These are phyloP conservation scores for Nettapus auritus DNA, from an alignment of 2,113 vertebrate species.

Conservation along the genomic window DNA sequence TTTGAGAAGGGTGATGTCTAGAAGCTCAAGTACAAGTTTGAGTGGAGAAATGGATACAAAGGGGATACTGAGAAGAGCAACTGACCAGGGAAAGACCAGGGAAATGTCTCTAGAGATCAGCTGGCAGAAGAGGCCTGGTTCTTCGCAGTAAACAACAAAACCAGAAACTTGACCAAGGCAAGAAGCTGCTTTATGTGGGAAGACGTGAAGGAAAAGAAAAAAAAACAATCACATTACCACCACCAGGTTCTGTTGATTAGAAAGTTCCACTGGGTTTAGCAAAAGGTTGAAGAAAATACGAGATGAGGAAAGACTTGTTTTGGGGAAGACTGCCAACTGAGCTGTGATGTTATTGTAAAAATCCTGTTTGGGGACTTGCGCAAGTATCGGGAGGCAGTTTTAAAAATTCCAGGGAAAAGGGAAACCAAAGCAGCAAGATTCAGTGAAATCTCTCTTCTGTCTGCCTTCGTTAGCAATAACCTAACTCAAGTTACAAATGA, in stretches of 20 bases:
- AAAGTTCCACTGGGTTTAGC: constrained; percentile 1
- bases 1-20: not conserved
- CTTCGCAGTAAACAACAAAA: not conserved
- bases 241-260: not conserved
- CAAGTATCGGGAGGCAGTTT: constrained; percentile 6
- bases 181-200: not conserved
- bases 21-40: not conserved
- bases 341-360: constrained; percentile 33
- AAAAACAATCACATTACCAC: not conserved
- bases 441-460: not conserved
- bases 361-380: not conserved
- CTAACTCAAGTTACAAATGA: constrained; percentile 1
- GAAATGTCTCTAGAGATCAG: not conserved
- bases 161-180: not conserved
- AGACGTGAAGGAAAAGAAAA: not conserved
- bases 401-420: constrained; percentile 19
- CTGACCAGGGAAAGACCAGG: not conserved
- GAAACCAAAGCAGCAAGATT: constrained; percentile 15
- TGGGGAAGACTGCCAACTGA: constrained; percentile 12
- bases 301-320: constrained; percentile 27
- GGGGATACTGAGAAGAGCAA: not conserved
- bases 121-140: not conserved
- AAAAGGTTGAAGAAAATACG: constrained; percentile 21
- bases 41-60: not conserved
- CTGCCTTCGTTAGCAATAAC: not conserved